phyloP scores from a whole-genome alignment of 2,113 vertebrate species.

The Rhegmatorhina hoffmannsi region DNA sequence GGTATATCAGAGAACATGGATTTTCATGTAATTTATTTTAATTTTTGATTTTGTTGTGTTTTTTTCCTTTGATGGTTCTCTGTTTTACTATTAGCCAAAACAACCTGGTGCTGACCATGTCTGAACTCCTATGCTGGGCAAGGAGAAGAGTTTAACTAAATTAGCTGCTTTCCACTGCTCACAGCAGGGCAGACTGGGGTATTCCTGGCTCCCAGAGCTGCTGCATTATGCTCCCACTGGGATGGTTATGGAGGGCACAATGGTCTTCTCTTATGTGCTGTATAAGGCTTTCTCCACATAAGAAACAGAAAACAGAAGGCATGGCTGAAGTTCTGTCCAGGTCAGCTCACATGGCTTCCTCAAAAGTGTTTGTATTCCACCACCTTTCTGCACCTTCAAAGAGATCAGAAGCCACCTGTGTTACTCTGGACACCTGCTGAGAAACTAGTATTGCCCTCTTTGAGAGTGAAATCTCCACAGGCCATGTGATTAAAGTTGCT shows the following conservation, averaged over 20 bases:
- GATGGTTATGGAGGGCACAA: neutral
- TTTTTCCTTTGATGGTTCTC: neutral
- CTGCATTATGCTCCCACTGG: neutral
- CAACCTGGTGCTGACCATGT: neutral
- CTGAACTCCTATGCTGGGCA: neutral
- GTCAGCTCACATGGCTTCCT: neutral
- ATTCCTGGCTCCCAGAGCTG: neutral
- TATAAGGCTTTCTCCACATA: neutral
- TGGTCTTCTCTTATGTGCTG: neutral
- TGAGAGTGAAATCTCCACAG: neutral
- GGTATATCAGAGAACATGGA: neutral
- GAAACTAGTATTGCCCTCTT: neutral
- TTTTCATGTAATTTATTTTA: neutral
- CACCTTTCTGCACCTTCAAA: neutral
- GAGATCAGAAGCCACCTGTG: neutral
- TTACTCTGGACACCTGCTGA: neutral
- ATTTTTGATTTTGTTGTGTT: rapidly evolving
- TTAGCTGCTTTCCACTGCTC: neutral
- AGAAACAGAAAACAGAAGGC: neutral
- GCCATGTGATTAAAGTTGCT: neutral
- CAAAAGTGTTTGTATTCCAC: neutral
- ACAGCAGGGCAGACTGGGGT: neutral
- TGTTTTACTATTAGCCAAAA: neutral
- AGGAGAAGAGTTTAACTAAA: neutral
- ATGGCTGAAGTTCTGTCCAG: neutral